Conservation (phyloP, 2,113 vertebrate genomes). For the Empidonax traillii region DNA sequence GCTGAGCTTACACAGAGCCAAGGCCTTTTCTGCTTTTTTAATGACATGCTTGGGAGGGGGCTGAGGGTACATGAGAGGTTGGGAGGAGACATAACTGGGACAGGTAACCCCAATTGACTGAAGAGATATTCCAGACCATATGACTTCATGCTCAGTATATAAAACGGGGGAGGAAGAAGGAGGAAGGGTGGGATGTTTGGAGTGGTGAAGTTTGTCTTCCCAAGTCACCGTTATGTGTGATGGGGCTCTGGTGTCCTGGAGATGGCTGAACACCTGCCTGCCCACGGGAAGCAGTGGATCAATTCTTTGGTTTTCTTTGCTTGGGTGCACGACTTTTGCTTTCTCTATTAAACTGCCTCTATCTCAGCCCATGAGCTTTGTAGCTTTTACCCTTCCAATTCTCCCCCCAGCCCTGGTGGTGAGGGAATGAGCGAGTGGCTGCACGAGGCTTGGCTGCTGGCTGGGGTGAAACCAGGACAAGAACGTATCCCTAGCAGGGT, state of each 20-base stretch:
- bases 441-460: background rate
- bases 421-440: accelerated
- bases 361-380: background rate
- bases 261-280: background rate
- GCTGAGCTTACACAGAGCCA: background rate
- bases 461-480: background rate
- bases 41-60: accelerated
- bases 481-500: too few species aligned
- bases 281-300: background rate
- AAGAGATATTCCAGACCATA: background rate
- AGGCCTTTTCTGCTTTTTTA: background rate
- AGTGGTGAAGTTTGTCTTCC: background rate
- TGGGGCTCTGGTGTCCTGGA: background rate
- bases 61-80: background rate
- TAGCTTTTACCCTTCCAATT: background rate
- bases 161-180: background rate
- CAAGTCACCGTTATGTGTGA: background rate
- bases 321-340: background rate
- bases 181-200: background rate
- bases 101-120: background rate
- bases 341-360: background rate
- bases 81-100: background rate
- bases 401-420: background rate
- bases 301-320: background rate
- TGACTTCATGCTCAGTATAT: background rate